phyloP scores from a whole-genome alignment of 2,113 vertebrate species.

The Channa argus region DNA sequence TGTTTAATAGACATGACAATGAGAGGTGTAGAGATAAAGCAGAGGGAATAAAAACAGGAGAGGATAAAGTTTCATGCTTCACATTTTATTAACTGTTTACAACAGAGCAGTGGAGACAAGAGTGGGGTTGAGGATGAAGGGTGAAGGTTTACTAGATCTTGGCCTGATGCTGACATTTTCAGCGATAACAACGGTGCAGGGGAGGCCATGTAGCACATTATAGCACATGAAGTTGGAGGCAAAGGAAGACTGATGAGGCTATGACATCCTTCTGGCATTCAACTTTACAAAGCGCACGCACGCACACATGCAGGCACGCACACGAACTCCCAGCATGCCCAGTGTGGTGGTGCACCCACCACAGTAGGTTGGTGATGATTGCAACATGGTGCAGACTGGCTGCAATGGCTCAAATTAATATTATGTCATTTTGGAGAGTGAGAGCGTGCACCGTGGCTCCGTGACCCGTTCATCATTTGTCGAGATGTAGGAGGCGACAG shows the following conservation, averaged over 20 bases:
- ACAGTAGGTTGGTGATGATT: constrained; percentile 45
- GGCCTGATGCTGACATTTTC: constrained; percentile 52
- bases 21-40: constrained; percentile 50
- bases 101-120: constrained; percentile 38
- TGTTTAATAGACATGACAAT: constrained; percentile 62
- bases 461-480: constrained; percentile 60
- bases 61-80: constrained; percentile 66
- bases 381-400: constrained; percentile 73
- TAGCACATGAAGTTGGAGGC: constrained; percentile 62
- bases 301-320: constrained; percentile 15
- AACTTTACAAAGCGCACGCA: constrained; percentile 65
- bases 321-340: constrained; percentile 61
- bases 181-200: constrained; percentile 52
- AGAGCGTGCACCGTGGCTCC: constrained; percentile 44
- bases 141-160: constrained; percentile 62
- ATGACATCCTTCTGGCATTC: constrained; percentile 73
- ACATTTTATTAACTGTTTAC: constrained; percentile 67
- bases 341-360: constrained; percentile 36
- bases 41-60: constrained; percentile 60
- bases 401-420: constrained; percentile 61
- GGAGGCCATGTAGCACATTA: constrained; percentile 27
- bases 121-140: constrained; percentile 7
- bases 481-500: constrained; percentile 59
- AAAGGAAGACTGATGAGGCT: constrained; percentile 48
- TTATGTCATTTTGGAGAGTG: constrained; percentile 65